Base-by-base conservation (phyloP, 2,888 invertebrate genomes). In the Tenodera sinensis region DNA sequence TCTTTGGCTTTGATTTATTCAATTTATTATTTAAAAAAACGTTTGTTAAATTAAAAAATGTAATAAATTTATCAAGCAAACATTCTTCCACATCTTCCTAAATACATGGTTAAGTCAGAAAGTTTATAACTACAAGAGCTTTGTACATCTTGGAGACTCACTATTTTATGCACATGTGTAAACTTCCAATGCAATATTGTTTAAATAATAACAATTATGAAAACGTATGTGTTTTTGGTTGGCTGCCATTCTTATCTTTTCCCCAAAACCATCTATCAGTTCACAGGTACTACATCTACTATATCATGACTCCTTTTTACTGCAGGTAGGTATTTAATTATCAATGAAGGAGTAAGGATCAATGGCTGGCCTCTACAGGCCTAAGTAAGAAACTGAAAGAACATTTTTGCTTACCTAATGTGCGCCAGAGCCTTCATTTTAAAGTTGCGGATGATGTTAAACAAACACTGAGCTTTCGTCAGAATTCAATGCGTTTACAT, bases 331-430 rank as follows among this genome's bases (percentile, higher is more conserved):
- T 71, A 71, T 71, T 85, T 85, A 42, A 85, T 85, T 85, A 85
- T 85, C 12, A 85, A 25, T 85, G 25, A 85, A 54, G 28, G 71
- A 34, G 85, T 27, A 34, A 20, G 28, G 28, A 85, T 85, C 85
- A 85, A 71, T 71, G 54, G 54, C 54, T 71, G 54, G 54, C 54
- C 54, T 71, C 54, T 71, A 25, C 54, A 71, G 54, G 54, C 54
- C 54, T 71, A 71, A 71, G 20, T 71, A 71, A 30, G 30, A 34
- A n/a, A 34, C 34, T 71, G 20, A 25, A 25, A 71, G 54, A 71
- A 71, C 42, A 42, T 71, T 71, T 71, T n/a, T 84, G 71, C 88
- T 88, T 88, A 88, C 88, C 88, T 85, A 84, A 85, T 84, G 84
- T 88, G 84, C 25, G 84, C 84, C 84, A 85, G 82, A 84, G 84